Evolutionary conservation across 2,888 invertebrate species (phyloP).

Genomic region (Dryadula phaetusa): DNA sequence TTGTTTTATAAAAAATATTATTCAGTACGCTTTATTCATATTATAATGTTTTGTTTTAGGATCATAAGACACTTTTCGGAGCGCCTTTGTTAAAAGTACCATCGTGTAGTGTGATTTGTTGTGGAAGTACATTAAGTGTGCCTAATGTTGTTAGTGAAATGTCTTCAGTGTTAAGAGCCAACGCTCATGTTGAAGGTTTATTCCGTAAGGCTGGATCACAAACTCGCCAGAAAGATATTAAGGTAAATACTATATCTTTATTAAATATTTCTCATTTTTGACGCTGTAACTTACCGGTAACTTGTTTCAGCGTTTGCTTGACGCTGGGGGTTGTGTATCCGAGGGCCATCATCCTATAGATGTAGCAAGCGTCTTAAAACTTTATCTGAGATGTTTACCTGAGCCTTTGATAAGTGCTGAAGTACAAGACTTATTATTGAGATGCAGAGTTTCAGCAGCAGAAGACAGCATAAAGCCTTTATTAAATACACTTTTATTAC

Average conservation of each 20-base stretch:
- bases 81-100: slow-evolving; percentile 78
- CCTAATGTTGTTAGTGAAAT: slow-evolving; percentile 90
- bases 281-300: not conserved
- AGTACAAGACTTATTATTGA: slow-evolving; percentile 91
- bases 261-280: not conserved
- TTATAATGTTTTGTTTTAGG: slow-evolving; percentile 62
- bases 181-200: slow-evolving; percentile 91
- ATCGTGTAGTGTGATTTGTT: slow-evolving; percentile 84
- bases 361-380: slow-evolving; percentile 93
- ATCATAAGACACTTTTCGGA: slow-evolving; percentile 78
- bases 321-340: slow-evolving; percentile 88
- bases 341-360: slow-evolving; percentile 92
- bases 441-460: slow-evolving; percentile 85
- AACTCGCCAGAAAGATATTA: slow-evolving; percentile 91
- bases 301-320: slow-evolving; percentile 85
- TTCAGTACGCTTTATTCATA: too few species aligned
- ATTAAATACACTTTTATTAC: slow-evolving; percentile 87
- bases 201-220: slow-evolving; percentile 95
- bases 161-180: slow-evolving; percentile 87
- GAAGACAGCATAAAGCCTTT: slow-evolving; percentile 86
- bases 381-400: slow-evolving; percentile 93
- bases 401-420: slow-evolving; percentile 90
- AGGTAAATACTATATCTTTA: slow-evolving; percentile 71
- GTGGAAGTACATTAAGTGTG: slow-evolving; percentile 88
- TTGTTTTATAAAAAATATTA: not conserved